These are phyloP conservation scores for Loriculus beryllinus DNA, from an alignment of 2,797 vertebrate species.

Conservation along the genomic window DNA sequence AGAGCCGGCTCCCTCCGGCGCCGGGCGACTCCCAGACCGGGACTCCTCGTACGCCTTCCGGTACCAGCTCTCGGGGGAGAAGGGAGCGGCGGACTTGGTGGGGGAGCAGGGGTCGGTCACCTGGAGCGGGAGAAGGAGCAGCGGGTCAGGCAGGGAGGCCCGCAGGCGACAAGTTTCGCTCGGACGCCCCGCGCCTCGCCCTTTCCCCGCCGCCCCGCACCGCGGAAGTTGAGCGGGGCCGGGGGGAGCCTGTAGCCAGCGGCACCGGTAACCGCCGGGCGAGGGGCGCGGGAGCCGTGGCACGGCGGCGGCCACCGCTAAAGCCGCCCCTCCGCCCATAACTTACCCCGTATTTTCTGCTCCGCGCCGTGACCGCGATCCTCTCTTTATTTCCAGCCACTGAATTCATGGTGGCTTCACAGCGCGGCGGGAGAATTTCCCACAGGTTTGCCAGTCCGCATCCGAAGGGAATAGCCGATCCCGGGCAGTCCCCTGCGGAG, in stretches of 20 bases:
- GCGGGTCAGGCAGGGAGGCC: neutral
- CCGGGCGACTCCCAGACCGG: conserved; percentile 80
- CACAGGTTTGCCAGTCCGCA: conserved; percentile 47
- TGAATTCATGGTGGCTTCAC: conserved; percentile 83
- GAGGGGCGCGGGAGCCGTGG: neutral
- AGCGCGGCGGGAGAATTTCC: conserved; percentile 6
- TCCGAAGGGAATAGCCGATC: conserved; percentile 50
- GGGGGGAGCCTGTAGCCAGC: too few species aligned
- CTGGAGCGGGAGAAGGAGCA: conserved; percentile 71
- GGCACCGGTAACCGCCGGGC: neutral
- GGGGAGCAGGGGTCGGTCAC: conserved; percentile 88
- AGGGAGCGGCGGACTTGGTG: conserved; percentile 86
- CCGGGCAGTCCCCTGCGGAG: neutral
- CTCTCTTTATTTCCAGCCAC: conserved; percentile 92
- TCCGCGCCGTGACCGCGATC: conserved; percentile 81
- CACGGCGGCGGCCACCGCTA: neutral
- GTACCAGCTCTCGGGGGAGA: conserved; percentile 95
- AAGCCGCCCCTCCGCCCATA: neutral
- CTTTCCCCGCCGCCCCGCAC: neutral
- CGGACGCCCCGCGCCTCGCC: neutral
- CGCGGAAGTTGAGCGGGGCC: neutral
- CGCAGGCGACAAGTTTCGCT: neutral
- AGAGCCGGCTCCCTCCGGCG: conserved; percentile 87
- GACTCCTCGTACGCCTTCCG: conserved; percentile 91
- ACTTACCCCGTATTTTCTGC: conserved; percentile 95